Evolutionary conservation across 1,140 invertebrate species (phyloP).

Genomic region (Euura saliciscinereae): DNA sequence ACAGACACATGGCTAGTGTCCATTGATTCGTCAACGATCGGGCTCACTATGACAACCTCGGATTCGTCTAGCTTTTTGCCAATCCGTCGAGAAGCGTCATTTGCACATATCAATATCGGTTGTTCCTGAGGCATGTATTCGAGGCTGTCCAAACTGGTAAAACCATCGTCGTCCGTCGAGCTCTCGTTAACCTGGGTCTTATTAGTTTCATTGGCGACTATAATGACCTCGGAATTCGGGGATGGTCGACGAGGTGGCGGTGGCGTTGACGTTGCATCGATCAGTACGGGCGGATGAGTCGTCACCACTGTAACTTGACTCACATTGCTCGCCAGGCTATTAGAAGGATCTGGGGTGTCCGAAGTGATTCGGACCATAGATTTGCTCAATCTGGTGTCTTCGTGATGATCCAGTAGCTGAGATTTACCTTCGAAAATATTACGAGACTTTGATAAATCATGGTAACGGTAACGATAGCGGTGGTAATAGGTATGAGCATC

Average conservation of each 20-base stretch:
- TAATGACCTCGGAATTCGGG: conserved; percentile 71
- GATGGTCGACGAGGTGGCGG: conserved; percentile 46
- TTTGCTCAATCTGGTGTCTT: conserved; percentile 55
- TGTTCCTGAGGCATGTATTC: conserved; percentile 67
- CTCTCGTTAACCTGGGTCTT: conserved; percentile 71
- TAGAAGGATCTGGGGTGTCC: conserved; percentile 64
- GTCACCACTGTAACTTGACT: conserved; percentile 82
- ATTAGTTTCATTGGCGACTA: conserved; percentile 77
- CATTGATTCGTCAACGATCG: conserved; percentile 59
- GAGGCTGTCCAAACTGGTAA: conserved; percentile 74
- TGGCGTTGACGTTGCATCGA: conserved; percentile 58
- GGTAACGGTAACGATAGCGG: too few relatives aligned
- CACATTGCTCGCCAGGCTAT: conserved; percentile 72
- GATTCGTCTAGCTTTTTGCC: conserved; percentile 78
- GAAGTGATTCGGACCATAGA: conserved; percentile 67
- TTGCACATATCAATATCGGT: conserved; percentile 49
- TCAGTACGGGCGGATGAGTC: conserved; percentile 77
- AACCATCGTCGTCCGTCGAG: conserved; percentile 74
- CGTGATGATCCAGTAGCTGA: conserved; percentile 27
- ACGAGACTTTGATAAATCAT: too few relatives aligned
- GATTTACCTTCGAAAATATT: conserved; percentile 34
- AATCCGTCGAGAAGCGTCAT: conserved; percentile 49
- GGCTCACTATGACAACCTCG: conserved; percentile 78
- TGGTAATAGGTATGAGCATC: too few relatives aligned
- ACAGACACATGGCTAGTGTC: conserved; percentile 89